Evolutionary conservation across 2,113 vertebrate species (phyloP).

Genomic region (Pyrgilauda ruficollis): DNA sequence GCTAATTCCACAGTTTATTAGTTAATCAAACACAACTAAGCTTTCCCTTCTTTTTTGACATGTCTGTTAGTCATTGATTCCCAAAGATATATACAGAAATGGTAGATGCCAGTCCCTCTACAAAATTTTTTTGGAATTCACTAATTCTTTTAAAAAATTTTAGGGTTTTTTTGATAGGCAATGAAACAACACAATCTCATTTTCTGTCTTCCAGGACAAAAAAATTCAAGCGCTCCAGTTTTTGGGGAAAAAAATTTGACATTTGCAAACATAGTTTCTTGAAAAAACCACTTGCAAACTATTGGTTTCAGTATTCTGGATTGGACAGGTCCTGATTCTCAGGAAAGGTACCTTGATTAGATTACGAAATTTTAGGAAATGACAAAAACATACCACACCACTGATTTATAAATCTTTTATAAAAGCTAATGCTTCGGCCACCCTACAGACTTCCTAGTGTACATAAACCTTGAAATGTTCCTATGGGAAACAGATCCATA

Average conservation of each 20-base stretch:
- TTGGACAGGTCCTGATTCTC: background rate
- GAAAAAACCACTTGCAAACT: background rate
- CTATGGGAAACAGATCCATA: background rate
- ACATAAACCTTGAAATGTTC: background rate
- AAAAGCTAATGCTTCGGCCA: fast-evolving
- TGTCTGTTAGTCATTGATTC: background rate
- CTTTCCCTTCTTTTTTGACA: background rate
- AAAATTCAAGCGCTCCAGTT: background rate
- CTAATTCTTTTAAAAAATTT: background rate
- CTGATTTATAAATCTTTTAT: background rate
- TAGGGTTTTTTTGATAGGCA: background rate
- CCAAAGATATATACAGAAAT: background rate
- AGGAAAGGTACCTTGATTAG: background rate
- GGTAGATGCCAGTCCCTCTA: background rate
- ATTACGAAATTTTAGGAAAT: background rate
- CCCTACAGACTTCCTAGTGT: background rate
- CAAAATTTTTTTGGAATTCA: background rate
- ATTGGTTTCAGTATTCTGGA: background rate
- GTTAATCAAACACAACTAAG: background rate
- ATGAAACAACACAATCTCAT: background rate
- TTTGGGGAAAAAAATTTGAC: background rate
- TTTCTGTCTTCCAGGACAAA: background rate
- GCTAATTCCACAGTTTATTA: background rate
- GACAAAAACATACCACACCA: background rate
- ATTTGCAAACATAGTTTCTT: background rate